These are phyloP conservation scores for Linnaemya vulpina DNA, from an alignment of 2,888 invertebrate genomes.

Conservation along the genomic window DNA sequence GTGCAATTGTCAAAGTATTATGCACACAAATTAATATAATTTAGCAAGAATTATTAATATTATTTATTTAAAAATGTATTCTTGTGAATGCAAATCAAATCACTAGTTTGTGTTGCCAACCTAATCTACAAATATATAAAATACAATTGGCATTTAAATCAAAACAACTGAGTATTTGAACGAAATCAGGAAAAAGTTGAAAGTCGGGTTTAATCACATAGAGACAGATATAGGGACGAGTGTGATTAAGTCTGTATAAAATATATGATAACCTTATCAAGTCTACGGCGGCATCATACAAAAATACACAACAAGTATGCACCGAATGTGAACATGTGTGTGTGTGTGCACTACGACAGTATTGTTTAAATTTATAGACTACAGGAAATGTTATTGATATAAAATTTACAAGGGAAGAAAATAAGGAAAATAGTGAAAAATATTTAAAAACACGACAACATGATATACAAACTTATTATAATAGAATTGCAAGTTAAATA, in stretches of 20 bases:
- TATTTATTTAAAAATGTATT: neutral
- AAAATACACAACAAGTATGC: conserved; percentile 26
- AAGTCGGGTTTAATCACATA: conserved; percentile 58
- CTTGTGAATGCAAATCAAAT: conserved; percentile 2
- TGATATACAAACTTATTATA: no score
- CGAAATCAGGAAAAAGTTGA: conserved; percentile 68
- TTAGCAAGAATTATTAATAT: no score
- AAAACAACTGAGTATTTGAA: conserved; percentile 37
- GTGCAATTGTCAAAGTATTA: no score
- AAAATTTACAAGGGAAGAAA: neutral
- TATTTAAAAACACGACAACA: neutral
- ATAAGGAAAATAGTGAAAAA: no score
- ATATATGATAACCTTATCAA: conserved; percentile 64
- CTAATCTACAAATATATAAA: conserved; percentile 32
- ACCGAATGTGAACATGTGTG: neutral
- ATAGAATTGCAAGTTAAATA: no score
- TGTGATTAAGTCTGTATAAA: conserved; percentile 33
- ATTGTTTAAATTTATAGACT: conserved; percentile 27
- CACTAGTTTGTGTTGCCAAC: conserved; percentile 51
- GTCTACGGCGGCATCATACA: conserved; percentile 21
- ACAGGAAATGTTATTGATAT: neutral
- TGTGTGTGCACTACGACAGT: conserved; percentile 25
- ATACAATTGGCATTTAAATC: conserved; percentile 54
- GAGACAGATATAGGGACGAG: neutral
- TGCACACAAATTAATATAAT: no score